Evolutionary conservation across 2,113 vertebrate genomes (phyloP).

Genomic region (Accipiter cooperii): DNA sequence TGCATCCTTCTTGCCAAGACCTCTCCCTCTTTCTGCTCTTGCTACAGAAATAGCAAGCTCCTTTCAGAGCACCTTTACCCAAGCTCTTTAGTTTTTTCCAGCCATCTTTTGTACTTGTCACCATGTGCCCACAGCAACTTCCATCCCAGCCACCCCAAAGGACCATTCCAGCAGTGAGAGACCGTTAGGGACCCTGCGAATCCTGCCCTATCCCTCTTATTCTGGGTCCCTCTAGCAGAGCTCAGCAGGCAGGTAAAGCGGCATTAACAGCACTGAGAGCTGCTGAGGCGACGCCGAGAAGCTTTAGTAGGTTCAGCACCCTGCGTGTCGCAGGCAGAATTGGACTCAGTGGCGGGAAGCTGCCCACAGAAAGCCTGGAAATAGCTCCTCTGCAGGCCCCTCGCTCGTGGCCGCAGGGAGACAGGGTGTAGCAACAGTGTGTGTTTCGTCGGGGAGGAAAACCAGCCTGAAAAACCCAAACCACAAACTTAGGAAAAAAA

Average conservation of each 20-base stretch:
- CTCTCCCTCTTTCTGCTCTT: neutral
- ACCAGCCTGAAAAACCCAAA: neutral
- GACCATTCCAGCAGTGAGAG: neutral
- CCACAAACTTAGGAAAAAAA: neutral
- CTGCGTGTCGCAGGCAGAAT: neutral
- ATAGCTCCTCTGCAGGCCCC: neutral
- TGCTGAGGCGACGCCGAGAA: neutral
- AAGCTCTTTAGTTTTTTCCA: neutral
- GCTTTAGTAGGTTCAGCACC: neutral
- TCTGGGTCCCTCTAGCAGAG: neutral
- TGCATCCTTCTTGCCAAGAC: neutral
- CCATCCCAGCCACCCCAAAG: neutral
- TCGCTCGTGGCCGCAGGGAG: accelerated
- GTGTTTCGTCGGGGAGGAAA: neutral
- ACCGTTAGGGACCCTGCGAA: accelerated
- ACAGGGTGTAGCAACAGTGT: neutral
- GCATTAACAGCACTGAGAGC: neutral
- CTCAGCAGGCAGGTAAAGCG: neutral
- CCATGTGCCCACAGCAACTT: neutral
- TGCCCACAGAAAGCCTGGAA: neutral
- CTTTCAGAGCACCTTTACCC: neutral
- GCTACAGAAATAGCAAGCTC: neutral
- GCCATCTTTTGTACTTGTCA: neutral
- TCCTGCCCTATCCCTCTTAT: neutral
- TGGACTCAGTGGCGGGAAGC: neutral